A percentile compares a stretch with the other conserved stretches of the same genome.
phyloP scores from a whole-genome alignment of 2,113 vertebrate genomes.

The Stigmatopora nigra region DNA sequence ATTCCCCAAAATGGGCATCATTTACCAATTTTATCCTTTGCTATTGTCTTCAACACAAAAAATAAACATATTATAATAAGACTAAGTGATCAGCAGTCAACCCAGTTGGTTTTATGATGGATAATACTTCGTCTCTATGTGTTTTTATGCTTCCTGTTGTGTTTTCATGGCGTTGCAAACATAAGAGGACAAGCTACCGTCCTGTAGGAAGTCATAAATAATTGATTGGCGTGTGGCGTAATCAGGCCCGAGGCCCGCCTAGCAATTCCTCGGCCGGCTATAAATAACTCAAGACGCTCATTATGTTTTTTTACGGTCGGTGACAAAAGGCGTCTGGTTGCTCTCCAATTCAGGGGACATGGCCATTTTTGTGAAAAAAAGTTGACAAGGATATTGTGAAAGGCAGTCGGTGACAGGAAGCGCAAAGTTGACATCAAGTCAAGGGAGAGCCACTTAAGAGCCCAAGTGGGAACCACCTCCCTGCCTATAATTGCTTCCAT shows the following conservation, averaged over 20 bases:
- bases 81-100: slow-evolving; percentile 44
- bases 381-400: neutral
- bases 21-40: slow-evolving; percentile 39
- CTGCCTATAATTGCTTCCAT: slow-evolving; percentile 49
- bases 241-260: slow-evolving; percentile 59
- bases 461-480: slow-evolving; percentile 48
- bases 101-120: slow-evolving; percentile 48
- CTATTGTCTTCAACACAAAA: slow-evolving; percentile 36
- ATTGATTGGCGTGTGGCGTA: slow-evolving; percentile 71
- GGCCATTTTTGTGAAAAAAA: neutral
- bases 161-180: slow-evolving; percentile 66
- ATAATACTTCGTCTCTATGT: slow-evolving; percentile 58
- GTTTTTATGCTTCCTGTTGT: slow-evolving; percentile 69
- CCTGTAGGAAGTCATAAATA: slow-evolving; percentile 70
- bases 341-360: slow-evolving; percentile 32
- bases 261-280: slow-evolving; percentile 65
- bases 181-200: slow-evolving; percentile 66
- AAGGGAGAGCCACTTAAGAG: slow-evolving; percentile 47
- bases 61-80: slow-evolving; percentile 62
- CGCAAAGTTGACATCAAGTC: slow-evolving; percentile 32
- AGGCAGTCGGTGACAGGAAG: slow-evolving; percentile 41
- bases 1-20: slow-evolving; percentile 38
- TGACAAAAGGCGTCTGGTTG: slow-evolving; percentile 55
- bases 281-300: slow-evolving; percentile 72
- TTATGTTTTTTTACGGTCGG: slow-evolving; percentile 49